Conservation (phyloP, 2,888 invertebrate species). For the Oxyteleia sp. region DNA sequence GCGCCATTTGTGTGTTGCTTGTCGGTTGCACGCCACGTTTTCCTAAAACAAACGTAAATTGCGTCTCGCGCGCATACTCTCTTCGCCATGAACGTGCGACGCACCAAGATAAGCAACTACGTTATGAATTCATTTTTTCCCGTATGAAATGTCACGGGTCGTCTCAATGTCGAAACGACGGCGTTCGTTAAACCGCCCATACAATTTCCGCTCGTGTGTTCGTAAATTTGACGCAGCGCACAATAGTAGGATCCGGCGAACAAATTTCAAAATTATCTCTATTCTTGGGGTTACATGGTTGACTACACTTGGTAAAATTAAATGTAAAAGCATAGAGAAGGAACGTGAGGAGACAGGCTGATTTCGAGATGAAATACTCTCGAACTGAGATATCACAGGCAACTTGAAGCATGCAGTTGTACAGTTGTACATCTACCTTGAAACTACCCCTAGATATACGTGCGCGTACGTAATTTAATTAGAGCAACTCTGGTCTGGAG, state of each 20-base stretch:
- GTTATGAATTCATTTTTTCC: slow-evolving; percentile 34
- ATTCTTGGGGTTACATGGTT: slow-evolving; percentile 69
- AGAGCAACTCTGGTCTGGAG: slow-evolving; percentile 86
- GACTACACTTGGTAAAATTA: slow-evolving; percentile 68
- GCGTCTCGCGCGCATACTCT: background rate
- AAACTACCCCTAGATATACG: slow-evolving; percentile 86
- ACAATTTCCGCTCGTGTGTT: slow-evolving; percentile 40
- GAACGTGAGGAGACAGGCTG: slow-evolving; percentile 72
- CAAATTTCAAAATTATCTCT: slow-evolving; percentile 68
- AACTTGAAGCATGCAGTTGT: slow-evolving; percentile 79
- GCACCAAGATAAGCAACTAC: slow-evolving; percentile 45
- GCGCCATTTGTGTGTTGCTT: no score
- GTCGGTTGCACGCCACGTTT: no score
- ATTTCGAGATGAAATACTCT: slow-evolving; percentile 77
- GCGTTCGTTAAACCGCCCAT: slow-evolving; percentile 41
- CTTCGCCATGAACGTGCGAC: background rate
- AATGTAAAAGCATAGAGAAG: slow-evolving; percentile 72
- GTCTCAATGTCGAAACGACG: slow-evolving; percentile 21
- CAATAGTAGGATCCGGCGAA: slow-evolving; percentile 34
- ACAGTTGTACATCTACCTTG: slow-evolving; percentile 79
- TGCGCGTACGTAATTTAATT: slow-evolving; percentile 88
- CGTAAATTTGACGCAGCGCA: slow-evolving; percentile 35
- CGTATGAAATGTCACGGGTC: slow-evolving; percentile 18
- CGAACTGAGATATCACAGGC: slow-evolving; percentile 80
- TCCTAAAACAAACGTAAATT: no score